Evolutionary conservation across 2,797 vertebrate genomes (phyloP).

Genomic region (Enteromius afrohamiltoni): DNA sequence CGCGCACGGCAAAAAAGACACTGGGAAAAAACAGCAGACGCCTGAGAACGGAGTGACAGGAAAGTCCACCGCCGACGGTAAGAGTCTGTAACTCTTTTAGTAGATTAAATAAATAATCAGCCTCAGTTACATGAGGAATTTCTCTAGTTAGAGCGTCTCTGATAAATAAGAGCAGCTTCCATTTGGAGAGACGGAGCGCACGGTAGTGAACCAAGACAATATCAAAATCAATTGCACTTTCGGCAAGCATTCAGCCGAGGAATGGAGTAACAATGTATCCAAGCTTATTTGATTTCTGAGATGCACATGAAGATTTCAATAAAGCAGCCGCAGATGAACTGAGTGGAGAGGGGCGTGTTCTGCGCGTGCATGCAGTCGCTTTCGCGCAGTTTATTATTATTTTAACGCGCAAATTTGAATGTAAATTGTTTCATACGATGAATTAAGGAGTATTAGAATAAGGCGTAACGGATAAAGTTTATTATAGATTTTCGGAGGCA

Average conservation of each 20-base stretch:
- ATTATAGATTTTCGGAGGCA: neutral
- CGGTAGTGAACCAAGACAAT: neutral
- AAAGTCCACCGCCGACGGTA: conserved; percentile 56
- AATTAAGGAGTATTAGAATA: neutral
- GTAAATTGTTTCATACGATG: neutral
- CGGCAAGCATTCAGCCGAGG: neutral
- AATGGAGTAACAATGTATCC: neutral
- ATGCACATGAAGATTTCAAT: conserved; percentile 10
- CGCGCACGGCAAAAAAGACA: conserved; percentile 50
- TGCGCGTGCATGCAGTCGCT: conserved; percentile 18
- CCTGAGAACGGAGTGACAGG: conserved; percentile 45
- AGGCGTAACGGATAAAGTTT: neutral
- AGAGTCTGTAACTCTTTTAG: conserved; percentile 12
- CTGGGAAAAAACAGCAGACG: conserved; percentile 40
- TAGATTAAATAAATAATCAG: neutral
- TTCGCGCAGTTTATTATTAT: neutral
- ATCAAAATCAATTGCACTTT: neutral
- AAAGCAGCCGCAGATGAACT: neutral
- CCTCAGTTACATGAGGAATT: neutral
- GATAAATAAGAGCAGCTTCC: conserved; percentile 2
- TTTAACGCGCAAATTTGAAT: neutral
- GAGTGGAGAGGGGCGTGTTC: conserved; percentile 60
- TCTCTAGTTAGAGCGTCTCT: conserved; percentile 16
- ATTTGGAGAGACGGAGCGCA: conserved; percentile 18
- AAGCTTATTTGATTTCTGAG: neutral